phyloP scores from a whole-genome alignment of 1,140 invertebrate species.

The Phortica variegata region DNA sequence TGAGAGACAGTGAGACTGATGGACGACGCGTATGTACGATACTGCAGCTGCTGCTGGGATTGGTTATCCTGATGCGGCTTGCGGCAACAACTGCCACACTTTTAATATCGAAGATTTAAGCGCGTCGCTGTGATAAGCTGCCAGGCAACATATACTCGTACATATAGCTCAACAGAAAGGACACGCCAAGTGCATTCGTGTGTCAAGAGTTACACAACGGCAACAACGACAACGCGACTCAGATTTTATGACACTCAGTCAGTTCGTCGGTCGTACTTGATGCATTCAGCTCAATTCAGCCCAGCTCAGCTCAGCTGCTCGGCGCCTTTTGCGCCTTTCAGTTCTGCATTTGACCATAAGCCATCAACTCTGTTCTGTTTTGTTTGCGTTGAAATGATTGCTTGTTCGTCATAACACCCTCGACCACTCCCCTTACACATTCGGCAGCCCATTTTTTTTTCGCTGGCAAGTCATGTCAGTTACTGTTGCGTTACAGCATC shows the following conservation, averaged over 20 bases:
- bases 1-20: too few relatives aligned
- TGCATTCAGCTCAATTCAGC: too few relatives aligned
- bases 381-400: conserved; percentile 55
- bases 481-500: conserved; percentile 28
- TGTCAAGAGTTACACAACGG: conserved; percentile 13
- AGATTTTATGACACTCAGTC: too few relatives aligned
- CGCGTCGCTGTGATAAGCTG: conserved; percentile 37
- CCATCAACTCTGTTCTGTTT: conserved; percentile 49
- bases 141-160: conserved; percentile 20
- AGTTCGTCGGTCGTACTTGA: too few relatives aligned
- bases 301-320: not conserved
- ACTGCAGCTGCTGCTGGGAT: not conserved
- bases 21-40: conserved; percentile 12
- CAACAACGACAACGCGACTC: too few relatives aligned
- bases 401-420: conserved; percentile 48
- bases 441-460: not conserved
- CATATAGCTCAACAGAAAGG: conserved; percentile 23
- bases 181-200: conserved; percentile 23
- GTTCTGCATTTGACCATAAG: not conserved
- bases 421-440: conserved; percentile 1
- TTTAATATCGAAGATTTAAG: not conserved
- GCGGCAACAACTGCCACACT: not conserved
- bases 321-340: not conserved
- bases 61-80: not conserved
- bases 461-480: not conserved